These are phyloP conservation scores for Prunella strophiata DNA, from an alignment of 2,797 vertebrate species.

Conservation along the genomic window DNA sequence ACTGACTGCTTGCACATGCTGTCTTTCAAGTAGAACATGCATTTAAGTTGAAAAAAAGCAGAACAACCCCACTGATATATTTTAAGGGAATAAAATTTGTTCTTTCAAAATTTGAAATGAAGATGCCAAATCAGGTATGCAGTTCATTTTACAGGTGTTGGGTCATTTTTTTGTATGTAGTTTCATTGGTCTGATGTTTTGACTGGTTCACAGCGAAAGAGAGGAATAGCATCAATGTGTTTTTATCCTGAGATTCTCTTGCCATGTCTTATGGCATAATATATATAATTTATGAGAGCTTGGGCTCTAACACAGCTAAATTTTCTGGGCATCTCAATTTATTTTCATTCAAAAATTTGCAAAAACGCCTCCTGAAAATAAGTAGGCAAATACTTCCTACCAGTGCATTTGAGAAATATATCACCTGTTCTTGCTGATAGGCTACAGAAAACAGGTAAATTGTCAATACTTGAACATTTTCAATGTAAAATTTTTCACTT, in stretches of 20 bases:
- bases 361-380: neutral
- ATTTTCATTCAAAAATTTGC: neutral
- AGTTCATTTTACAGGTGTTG: neutral
- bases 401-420: neutral
- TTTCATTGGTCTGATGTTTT: neutral
- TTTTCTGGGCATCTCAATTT: neutral
- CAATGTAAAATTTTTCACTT: neutral
- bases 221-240: neutral
- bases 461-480: neutral
- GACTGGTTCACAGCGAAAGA: neutral
- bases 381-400: neutral
- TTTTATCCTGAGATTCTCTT: neutral
- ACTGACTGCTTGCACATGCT: neutral
- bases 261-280: neutral
- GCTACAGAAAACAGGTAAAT: neutral
- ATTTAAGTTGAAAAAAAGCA: neutral
- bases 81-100: neutral
- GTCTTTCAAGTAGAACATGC: neutral
- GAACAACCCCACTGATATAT: neutral
- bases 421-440: neutral
- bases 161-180: neutral
- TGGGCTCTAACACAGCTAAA: conserved; percentile 9
- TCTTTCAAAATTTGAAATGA: neutral
- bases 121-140: neutral
- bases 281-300: conserved; percentile 3